A percentile compares a stretch with the other conserved stretches of the same genome.
phyloP scores from a whole-genome alignment of 2,888 invertebrate genomes.

The Nudaria mundana region DNA sequence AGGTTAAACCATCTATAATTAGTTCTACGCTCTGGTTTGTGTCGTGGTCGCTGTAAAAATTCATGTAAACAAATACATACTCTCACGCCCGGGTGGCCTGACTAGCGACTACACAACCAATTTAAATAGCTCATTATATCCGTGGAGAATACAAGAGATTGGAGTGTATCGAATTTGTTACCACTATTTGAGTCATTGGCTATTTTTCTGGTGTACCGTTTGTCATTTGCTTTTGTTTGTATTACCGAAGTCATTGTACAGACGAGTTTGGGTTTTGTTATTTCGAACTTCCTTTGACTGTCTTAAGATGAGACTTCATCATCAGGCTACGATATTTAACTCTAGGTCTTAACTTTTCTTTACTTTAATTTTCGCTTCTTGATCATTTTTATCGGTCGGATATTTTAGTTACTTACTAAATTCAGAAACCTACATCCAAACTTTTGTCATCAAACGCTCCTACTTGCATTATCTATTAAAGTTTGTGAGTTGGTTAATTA shows the following conservation, averaged over 20 bases:
- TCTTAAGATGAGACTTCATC: neutral
- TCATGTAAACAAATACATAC: slow-evolving; percentile 73
- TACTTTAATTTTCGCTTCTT: no score
- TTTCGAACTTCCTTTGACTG: neutral
- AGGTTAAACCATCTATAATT: slow-evolving; percentile 72
- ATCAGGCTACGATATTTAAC: neutral
- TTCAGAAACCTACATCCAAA: no score
- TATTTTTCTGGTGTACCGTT: slow-evolving; percentile 44
- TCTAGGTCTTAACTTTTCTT: neutral
- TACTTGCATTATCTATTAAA: no score
- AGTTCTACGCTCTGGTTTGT: slow-evolving; percentile 73
- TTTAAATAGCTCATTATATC: slow-evolving; percentile 34
- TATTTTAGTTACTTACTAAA: no score
- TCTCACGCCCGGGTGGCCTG: slow-evolving; percentile 75
- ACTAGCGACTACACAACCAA: slow-evolving; percentile 46
- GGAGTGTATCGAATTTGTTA: slow-evolving; percentile 32
- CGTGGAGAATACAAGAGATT: slow-evolving; percentile 12
- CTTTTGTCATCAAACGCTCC: no score
- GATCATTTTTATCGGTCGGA: no score
- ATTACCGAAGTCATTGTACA: slow-evolving; percentile 24
- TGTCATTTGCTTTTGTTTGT: slow-evolving; percentile 47
- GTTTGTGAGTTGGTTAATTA: no score
- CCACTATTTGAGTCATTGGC: slow-evolving; percentile 29
- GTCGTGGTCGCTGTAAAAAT: slow-evolving; percentile 79
- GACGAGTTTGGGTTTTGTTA: slow-evolving; percentile 5